Evolutionary conservation across 1,140 invertebrate species (phyloP).

Genomic region (Hirudo medicinalis): DNA sequence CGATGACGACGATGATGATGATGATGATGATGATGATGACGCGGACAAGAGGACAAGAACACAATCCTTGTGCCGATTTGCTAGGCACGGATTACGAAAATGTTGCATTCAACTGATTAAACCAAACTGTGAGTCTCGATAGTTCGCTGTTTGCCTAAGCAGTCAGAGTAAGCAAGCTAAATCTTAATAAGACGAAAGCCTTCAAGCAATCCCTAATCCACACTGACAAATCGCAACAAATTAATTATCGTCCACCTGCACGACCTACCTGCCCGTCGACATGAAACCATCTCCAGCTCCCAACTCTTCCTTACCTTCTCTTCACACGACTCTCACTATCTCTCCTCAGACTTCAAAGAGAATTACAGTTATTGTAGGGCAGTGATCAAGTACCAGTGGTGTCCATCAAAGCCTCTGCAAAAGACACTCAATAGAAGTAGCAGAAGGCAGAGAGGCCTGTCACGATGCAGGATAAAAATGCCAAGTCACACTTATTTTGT

Average conservation of each 20-base stretch:
- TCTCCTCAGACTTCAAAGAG: background rate
- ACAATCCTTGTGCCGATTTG: too few relatives aligned
- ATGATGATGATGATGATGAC: too few relatives aligned
- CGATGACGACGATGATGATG: too few relatives aligned
- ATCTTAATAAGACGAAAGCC: too few relatives aligned
- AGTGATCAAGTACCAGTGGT: background rate
- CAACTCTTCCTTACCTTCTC: background rate
- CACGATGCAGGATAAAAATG: background rate
- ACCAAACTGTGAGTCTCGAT: too few relatives aligned
- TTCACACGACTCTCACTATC: background rate
- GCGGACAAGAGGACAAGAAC: too few relatives aligned
- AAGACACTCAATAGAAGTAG: background rate
- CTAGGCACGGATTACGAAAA: too few relatives aligned
- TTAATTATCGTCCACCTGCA: background rate
- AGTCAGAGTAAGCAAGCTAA: too few relatives aligned
- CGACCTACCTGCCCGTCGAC: background rate
- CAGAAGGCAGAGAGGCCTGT: background rate
- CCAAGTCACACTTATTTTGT: background rate
- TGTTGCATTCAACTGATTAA: too few relatives aligned
- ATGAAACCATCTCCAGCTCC: background rate
- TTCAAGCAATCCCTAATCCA: too few relatives aligned
- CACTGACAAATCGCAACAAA: too few relatives aligned
- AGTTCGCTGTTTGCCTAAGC: too few relatives aligned
- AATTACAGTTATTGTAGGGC: background rate
- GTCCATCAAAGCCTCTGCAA: background rate